Conservation (phyloP, 2,888 invertebrate species). For the Tillus elongatus region DNA sequence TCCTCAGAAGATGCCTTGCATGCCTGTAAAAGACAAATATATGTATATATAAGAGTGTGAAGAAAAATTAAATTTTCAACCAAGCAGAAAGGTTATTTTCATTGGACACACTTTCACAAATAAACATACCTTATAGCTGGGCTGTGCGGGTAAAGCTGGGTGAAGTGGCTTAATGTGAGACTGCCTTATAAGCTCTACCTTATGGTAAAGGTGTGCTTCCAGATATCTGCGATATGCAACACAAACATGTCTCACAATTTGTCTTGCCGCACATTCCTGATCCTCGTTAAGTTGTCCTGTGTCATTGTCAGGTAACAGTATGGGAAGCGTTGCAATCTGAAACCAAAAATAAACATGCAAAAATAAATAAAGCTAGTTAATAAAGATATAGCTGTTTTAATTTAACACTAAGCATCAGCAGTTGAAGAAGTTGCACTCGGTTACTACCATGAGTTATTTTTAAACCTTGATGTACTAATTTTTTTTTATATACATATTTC, state of each 20-base stretch:
- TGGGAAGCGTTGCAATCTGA: slow-evolving; percentile 76
- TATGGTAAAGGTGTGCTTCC: slow-evolving; percentile 78
- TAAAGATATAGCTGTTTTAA: too few relatives aligned
- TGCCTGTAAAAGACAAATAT: slow-evolving; percentile 40
- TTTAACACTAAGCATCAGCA: too few relatives aligned
- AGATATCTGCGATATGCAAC: slow-evolving; percentile 83
- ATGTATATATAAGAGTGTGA: background rate
- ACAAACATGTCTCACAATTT: slow-evolving; percentile 85
- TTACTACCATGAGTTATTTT: too few relatives aligned
- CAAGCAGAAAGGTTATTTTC: slow-evolving; percentile 9
- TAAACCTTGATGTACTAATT: too few relatives aligned
- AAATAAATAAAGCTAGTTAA: too few relatives aligned
- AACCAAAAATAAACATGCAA: slow-evolving; percentile 12
- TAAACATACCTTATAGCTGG: slow-evolving; percentile 40
- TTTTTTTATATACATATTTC: too few relatives aligned
- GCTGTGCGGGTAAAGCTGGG: slow-evolving; percentile 35
- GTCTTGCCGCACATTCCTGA: slow-evolving; percentile 80
- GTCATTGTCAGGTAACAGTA: slow-evolving; percentile 67
- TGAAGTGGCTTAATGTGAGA: slow-evolving; percentile 43
- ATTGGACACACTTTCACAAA: background rate
- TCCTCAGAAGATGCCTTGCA: slow-evolving; percentile 67
- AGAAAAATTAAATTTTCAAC: background rate
- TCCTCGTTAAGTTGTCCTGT: slow-evolving; percentile 63
- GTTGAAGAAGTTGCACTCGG: too few relatives aligned
- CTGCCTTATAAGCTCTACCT: slow-evolving; percentile 62